Evolutionary conservation across 2,113 vertebrate genomes (phyloP), one percentile per base, ranked within the genome.

Genomic region (Callocephalon fimbriatum): DNA sequence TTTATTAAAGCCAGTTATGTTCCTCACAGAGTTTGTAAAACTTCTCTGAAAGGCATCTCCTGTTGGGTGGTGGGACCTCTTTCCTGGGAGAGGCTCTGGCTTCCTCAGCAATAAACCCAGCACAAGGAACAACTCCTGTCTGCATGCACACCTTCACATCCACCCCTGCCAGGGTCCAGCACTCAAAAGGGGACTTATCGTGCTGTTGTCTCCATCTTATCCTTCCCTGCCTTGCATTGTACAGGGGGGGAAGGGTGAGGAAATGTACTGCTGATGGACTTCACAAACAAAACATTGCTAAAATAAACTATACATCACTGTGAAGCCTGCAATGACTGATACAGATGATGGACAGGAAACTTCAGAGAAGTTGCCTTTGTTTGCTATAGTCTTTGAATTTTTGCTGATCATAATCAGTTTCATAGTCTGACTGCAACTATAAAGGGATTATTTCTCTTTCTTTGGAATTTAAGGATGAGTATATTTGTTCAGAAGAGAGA

Each of bases 361-460:
- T 95, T 95, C 59, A 78, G 72, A 61, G 79, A 96, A 89, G 25
- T 90, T 93, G 56, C n/a, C 71, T 95, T 95, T 97, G 90, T 95
- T 94, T 96, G 45, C 71, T 82, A 75, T 15, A 75, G 35, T 80
- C 78, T 88, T 86, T 98, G 96, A 97, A 94, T 92, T 93, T 93
- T 78, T 93, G 65, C 91, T 96, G 97, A 98, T 98, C 91, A 58
- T 97, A 97, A 98, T 98, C 89, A 0, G 63, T 95, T 97, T 97
- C 88, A 78, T 82, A 96, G 84, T 62, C 78, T 93, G 67, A 85
- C 82, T 93, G 59, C 65, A 93, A 87, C 59, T 89, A 94, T 94
- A 86, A 94, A 96, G 37, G 54, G 92, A 95, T 98, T 96, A 81
- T 97, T 97, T 95, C 87, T 96, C 98, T 97, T 97, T 91, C 96